Percentiles rank a stretch among this genome's conserved stretches.
phyloP scores from a whole-genome alignment of 2,113 vertebrate genomes.

The Odontesthes bonariensis region DNA sequence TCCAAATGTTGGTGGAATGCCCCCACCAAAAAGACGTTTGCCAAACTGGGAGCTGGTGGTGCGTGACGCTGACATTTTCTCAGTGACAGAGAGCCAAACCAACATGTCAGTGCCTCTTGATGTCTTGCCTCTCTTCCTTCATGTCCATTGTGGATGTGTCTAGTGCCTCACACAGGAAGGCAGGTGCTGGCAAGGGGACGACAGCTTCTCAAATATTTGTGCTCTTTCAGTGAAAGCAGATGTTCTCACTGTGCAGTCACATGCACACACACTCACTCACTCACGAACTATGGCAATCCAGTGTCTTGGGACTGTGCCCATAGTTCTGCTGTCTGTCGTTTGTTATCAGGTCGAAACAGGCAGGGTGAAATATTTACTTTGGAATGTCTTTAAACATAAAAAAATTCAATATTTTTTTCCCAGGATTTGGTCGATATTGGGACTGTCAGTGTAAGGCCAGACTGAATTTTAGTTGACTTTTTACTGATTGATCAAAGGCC shows the following conservation, averaged over 20 bases:
- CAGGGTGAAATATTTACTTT: slow-evolving; percentile 53
- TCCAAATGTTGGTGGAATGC: slow-evolving; percentile 31
- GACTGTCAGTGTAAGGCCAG: background rate
- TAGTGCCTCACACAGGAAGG: slow-evolving; percentile 52
- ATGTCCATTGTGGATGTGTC: slow-evolving; percentile 67
- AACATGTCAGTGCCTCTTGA: slow-evolving; percentile 71
- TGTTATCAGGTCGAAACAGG: slow-evolving; percentile 77
- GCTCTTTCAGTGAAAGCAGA: slow-evolving; percentile 61
- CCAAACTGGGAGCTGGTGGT: slow-evolving; percentile 27
- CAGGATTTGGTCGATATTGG: background rate
- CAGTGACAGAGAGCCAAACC: slow-evolving; percentile 67
- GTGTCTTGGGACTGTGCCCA: slow-evolving; percentile 56
- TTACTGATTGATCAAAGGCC: background rate
- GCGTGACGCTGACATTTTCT: slow-evolving; percentile 74
- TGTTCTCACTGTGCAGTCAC: slow-evolving; percentile 41
- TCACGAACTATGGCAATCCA: slow-evolving; percentile 14
- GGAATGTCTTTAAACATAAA: slow-evolving; percentile 46
- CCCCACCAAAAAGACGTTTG: slow-evolving; percentile 32
- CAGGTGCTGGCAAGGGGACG: slow-evolving; percentile 76
- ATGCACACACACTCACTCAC: slow-evolving; percentile 11
- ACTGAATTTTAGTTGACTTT: background rate
- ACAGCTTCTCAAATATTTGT: slow-evolving; percentile 66
- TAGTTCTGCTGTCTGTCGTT: slow-evolving; percentile 56
- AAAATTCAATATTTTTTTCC: slow-evolving; percentile 40
- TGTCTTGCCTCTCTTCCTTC: slow-evolving; percentile 57